Conservation (phyloP, 1,140 invertebrate genomes). For the Brachionus koreanus region DNA sequence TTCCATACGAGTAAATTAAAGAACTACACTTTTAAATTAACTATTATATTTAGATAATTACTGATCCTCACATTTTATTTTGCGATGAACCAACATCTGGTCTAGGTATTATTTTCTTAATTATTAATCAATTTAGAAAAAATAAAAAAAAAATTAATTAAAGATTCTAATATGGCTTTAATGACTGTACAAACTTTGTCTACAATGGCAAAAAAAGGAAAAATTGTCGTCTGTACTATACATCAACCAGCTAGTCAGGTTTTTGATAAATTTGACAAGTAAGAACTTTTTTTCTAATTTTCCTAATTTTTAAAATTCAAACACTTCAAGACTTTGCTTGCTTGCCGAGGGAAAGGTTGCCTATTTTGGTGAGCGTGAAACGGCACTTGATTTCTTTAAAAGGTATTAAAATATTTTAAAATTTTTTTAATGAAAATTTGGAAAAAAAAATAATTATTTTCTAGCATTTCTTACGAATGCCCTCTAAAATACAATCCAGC, state of each 20-base stretch:
- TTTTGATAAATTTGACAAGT: slow-evolving; percentile 85
- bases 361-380: slow-evolving; percentile 75
- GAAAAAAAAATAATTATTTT: slow-evolving; percentile 74
- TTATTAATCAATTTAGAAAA: neutral
- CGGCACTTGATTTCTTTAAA: slow-evolving; percentile 60
- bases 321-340: neutral
- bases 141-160: neutral
- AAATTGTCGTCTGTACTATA: slow-evolving; percentile 90
- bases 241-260: slow-evolving; percentile 91
- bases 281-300: neutral
- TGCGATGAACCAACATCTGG: slow-evolving; percentile 93
- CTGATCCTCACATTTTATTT: slow-evolving; percentile 86
- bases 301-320: neutral
- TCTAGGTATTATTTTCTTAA: slow-evolving; percentile 57
- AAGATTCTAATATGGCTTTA: slow-evolving; percentile 82
- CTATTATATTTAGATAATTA: slow-evolving; percentile 67
- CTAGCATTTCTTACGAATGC: slow-evolving; percentile 58
- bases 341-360: slow-evolving; percentile 65
- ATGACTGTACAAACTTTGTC: slow-evolving; percentile 76
- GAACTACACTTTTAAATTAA: too few relatives aligned
- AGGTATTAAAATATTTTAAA: slow-evolving; percentile 64
- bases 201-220: slow-evolving; percentile 74
- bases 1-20: too few relatives aligned
- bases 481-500: slow-evolving; percentile 84
- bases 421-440: neutral